phyloP scores from a whole-genome alignment of 1,140 invertebrate species.

The Vollenhovia emeryi region DNA sequence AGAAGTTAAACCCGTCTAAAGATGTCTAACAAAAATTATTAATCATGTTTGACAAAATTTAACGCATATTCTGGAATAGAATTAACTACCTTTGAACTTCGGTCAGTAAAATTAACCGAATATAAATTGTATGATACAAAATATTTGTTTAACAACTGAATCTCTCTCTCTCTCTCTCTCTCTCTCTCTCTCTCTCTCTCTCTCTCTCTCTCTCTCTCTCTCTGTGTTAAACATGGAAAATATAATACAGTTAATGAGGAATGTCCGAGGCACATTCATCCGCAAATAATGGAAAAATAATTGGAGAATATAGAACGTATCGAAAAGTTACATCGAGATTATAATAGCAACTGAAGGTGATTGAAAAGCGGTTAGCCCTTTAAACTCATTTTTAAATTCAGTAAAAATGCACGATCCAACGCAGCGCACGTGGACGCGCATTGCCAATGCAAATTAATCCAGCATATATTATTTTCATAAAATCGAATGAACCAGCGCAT shows the following conservation, averaged over 20 bases:
- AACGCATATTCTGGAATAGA: neutral
- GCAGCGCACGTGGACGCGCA: neutral
- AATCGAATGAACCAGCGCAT: neutral
- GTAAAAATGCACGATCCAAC: slow-evolving; percentile 13
- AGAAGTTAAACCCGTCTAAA: neutral
- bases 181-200: no score
- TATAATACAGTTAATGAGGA: neutral
- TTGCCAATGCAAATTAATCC: slow-evolving; percentile 57
- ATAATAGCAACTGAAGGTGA: neutral
- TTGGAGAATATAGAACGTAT: slow-evolving; percentile 6
- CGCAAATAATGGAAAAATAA: neutral
- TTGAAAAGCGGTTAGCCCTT: neutral
- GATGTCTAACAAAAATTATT: neutral
- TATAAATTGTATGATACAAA: neutral
- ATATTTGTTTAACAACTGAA: neutral
- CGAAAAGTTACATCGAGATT: neutral
- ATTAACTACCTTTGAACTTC: neutral
- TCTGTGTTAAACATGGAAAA: neutral
- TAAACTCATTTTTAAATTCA: slow-evolving; percentile 6
- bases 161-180: neutral
- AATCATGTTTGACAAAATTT: slow-evolving; percentile 1
- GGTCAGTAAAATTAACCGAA: neutral
- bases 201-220: neutral
- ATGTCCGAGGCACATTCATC: neutral
- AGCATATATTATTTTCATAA: slow-evolving; percentile 56